Evolutionary conservation across 2,113 vertebrate species (phyloP), one percentile per base, ranked within the genome.

Genomic region (Etheostoma cragini): DNA sequence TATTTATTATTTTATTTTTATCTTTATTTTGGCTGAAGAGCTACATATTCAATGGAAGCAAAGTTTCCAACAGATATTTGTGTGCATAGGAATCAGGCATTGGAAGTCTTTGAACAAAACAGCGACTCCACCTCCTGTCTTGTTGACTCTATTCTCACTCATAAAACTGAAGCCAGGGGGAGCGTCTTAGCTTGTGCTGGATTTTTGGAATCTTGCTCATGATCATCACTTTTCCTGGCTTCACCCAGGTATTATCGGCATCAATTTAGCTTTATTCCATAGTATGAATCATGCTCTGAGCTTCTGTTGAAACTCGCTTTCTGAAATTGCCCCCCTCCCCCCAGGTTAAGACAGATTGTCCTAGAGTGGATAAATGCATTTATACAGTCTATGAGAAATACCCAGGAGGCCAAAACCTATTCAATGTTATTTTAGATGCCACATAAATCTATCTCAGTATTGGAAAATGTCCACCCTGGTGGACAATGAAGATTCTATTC

Each of bases 131-230:
- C 30, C 30, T 30, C 30, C 30, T 30, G 2, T 30, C 30, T 30
- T 30, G 30, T 30, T 30, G 30, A 30, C 30, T 30, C 30, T 30
- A 30, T 30, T 30, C 30, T 30, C 30, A 30, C 30, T 30, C 30
- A 30, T 30, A 30, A 30, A 30, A 30, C 30, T 2, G 30, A 30
- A 26, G 26, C 26, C 26, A 26, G 26, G 26, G 26, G 26, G 26
- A 26, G 26, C 26, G 1, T 26, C 26, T 26, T 26, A 26, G 26
- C 33, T n/a, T 71, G 49, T 56, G 56, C 52, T 74, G 30, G 24
- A 68, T 57, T 17, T 72, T 56, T 61, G 30, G 14, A 68, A 4
- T 42, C 19, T 72, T 42, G 22, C 21, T 57, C 58, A 16, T 65
- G 60, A 35, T 68, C 22, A 24, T 7, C 8, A 67, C 42, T 47